Base-by-base conservation (phyloP, 2,113 vertebrate genomes). In the Tetrao urogallus region DNA sequence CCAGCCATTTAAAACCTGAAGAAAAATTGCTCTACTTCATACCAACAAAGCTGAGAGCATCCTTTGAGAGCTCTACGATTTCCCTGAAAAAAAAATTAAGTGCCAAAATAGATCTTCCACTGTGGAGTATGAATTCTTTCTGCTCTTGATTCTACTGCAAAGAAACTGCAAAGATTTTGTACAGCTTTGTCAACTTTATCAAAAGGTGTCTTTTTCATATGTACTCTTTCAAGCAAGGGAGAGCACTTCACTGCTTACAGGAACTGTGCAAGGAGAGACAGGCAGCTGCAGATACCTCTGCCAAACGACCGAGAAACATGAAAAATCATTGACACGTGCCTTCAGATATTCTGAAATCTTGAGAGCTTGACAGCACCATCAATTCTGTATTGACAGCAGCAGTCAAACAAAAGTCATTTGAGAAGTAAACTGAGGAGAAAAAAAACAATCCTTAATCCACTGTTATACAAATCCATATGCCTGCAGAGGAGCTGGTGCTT, bases 381-480 rank as follows among this genome's bases (percentile, higher is more conserved):
- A 94, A 94, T 96, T 95, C 66, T 82, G 63, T 93, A 97, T 96
- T 94, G 96, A 92, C 88, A 97, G 66, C 57, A 92, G 88, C 90
- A 90, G 91, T 90, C 88, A 92, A 82, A 91, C 54, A 88, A 86
- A 94, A 95, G 93, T 86, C 54, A 94, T 86, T 70, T 88, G 54
- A 92, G 64, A 64, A 93, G 61, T 88, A 95, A 94, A 94, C 92
- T 80, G 92, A 94, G 82, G 32, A 95, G 73, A 89, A 77, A 28
- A 1, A 38, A 42, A 91, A 40, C 69, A 82, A 34, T 11, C 38
- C 91, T 94, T 93, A 88, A 95, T 94, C 80, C 70, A 82, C 32
- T 72, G 66, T 65, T 70, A 80, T 82, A 96, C 60, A 91, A 90
- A 96, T 94, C 90, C 43, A 78, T 92, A 61, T 56, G 92, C 70